Base-by-base conservation (phyloP, 2,113 vertebrate species). In the Quiscalus mexicanus region DNA sequence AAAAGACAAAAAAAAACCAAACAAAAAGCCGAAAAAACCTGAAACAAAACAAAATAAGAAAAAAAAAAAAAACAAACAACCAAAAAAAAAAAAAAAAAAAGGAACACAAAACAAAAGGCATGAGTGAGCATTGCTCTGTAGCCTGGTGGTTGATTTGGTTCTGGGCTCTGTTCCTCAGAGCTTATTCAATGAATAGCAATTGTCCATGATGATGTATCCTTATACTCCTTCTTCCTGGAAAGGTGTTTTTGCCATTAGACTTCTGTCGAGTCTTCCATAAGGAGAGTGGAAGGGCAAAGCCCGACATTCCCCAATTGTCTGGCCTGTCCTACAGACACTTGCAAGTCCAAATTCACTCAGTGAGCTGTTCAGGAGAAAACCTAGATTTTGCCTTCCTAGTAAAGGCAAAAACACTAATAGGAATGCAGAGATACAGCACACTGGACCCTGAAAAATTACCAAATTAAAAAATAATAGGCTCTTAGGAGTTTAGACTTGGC, bases 21-120 rank as follows among this genome's bases (percentile, higher is more conserved):
- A 20, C 3, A 10, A 50, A 42, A 13, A 20, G 1, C 5, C 30
- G 2, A 8, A 21, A 42, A 9, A 17, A 2, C 2, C 7, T 5
- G 13, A 60, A 71, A 6, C 22, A n/a, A 75, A 56, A 27, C 0
- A 31, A 3, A 24, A 30, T 37, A 37, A 37, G 13, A 10, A 7
- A 27, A 7, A 9, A 5, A 16, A 4, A 19, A 4, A 6, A 31
- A n/a, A 17, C 37, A 37, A 9, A 37, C 37, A 37, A 37, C 37
- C 37, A 3, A 23, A 28, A 24, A 3, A 35, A 10, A 28, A 24
- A 3, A 35, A 10, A 8, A 21, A 33, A 21, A 55, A 12, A 20
- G 13, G 9, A 21, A 4, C 11, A 30, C 11, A 19, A 42, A 50
- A 56, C 11, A 71, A 25, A 53, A 67, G 7, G 10, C 28, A 41